A percentile compares a stretch with the other conserved stretches of the same genome.
These are phyloP conservation scores for Synodontis membranacea DNA, from an alignment of 2,113 vertebrate genomes.

Conservation along the genomic window DNA sequence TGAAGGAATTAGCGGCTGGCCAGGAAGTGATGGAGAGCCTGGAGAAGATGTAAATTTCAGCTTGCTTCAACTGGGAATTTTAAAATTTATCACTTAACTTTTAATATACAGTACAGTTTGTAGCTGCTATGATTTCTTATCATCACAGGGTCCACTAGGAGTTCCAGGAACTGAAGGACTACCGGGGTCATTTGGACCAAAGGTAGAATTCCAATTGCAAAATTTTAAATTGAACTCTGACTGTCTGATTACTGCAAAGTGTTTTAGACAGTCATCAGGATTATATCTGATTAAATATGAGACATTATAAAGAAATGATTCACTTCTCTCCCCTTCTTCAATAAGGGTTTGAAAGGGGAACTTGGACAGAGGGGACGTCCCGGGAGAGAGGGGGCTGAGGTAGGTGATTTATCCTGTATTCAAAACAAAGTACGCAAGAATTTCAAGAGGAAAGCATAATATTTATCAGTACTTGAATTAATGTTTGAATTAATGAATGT, in stretches of 20 bases:
- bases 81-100: slow-evolving; percentile 2
- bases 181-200: slow-evolving; percentile 61
- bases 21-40: slow-evolving; percentile 67
- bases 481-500: too few relatives aligned
- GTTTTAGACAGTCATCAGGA: not conserved
- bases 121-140: slow-evolving; percentile 1
- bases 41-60: slow-evolving; percentile 64
- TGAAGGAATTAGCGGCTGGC: slow-evolving; percentile 55
- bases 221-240: not conserved
- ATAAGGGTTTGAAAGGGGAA: slow-evolving; percentile 69
- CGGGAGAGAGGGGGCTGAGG: slow-evolving; percentile 62
- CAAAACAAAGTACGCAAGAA: not conserved
- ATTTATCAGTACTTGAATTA: not conserved
- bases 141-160: slow-evolving; percentile 59
- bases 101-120: not conserved
- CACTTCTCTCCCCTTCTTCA: slow-evolving; percentile 22
- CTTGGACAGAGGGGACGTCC: slow-evolving; percentile 61
- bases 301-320: not conserved
- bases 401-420: slow-evolving; percentile 51
- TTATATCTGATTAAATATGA: not conserved
- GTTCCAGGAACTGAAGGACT: slow-evolving; percentile 62
- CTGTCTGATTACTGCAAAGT: not conserved
- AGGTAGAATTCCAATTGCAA: slow-evolving; percentile 61
- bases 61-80: not conserved
- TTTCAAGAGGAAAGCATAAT: not conserved